phyloP scores from a whole-genome alignment of 2,797 vertebrate genomes.

The Esox lucius region DNA sequence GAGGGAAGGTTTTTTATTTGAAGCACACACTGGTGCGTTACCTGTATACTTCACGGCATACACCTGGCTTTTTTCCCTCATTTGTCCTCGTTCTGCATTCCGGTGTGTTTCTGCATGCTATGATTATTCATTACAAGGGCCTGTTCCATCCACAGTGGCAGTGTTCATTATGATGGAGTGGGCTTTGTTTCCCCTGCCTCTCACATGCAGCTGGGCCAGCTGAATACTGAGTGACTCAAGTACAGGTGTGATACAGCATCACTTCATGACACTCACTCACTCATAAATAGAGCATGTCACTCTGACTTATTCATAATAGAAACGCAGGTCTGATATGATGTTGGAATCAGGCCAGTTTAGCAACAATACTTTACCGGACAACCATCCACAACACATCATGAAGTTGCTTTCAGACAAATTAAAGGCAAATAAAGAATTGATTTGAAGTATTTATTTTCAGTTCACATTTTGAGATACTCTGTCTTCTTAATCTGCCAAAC shows the following conservation, averaged over 20 bases:
- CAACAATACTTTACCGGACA: background rate
- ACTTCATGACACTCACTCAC: constrained; percentile 22
- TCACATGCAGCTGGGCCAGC: constrained; percentile 60
- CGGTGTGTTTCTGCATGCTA: constrained; percentile 56
- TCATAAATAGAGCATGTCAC: constrained; percentile 11
- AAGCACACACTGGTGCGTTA: constrained; percentile 50
- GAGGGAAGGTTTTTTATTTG: constrained; percentile 45
- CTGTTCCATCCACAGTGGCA: constrained; percentile 70
- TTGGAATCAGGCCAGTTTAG: background rate
- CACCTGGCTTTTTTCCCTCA: constrained; percentile 64
- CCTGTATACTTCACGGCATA: constrained; percentile 70
- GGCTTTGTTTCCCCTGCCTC: constrained; percentile 59
- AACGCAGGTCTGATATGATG: background rate
- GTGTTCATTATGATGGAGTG: constrained; percentile 73
- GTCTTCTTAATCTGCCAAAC: background rate
- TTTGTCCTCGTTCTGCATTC: constrained; percentile 39
- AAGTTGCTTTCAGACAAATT: background rate
- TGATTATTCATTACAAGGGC: constrained; percentile 77
- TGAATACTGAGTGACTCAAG: constrained; percentile 40
- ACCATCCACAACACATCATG: background rate
- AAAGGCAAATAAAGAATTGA: background rate
- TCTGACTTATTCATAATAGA: constrained; percentile 13
- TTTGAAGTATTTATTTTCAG: background rate
- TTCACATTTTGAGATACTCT: background rate
- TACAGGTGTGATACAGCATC: constrained; percentile 34